Evolutionary conservation across 1,140 invertebrate species (phyloP).

Genomic region (Galleria mellonella): DNA sequence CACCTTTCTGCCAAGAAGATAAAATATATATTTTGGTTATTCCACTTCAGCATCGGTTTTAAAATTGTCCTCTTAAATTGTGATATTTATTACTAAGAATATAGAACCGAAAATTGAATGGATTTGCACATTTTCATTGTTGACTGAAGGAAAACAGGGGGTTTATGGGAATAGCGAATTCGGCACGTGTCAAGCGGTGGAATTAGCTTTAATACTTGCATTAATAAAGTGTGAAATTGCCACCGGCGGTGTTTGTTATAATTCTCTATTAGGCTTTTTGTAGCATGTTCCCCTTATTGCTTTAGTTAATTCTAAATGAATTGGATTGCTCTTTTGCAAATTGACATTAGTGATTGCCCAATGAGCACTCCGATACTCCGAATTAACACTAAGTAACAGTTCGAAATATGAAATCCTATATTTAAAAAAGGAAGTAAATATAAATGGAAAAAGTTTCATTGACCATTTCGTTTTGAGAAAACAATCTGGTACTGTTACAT

Average conservation of each 20-base stretch:
- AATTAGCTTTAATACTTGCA: constrained; percentile 71
- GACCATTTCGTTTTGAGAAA: no score
- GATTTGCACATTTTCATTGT: constrained; percentile 14
- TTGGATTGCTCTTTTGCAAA: constrained; percentile 30
- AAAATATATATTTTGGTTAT: constrained; percentile 12
- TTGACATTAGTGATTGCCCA: neutral
- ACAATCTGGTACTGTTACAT: no score
- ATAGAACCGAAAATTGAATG: constrained; percentile 33
- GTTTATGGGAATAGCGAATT: constrained; percentile 68
- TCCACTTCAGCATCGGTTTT: neutral
- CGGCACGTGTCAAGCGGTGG: constrained; percentile 66
- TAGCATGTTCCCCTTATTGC: constrained; percentile 18
- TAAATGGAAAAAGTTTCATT: no score
- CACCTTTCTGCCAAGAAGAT: constrained; percentile 16
- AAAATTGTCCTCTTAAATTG: neutral
- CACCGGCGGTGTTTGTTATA: constrained; percentile 65
- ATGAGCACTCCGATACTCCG: no score
- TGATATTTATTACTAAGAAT: constrained; percentile 16
- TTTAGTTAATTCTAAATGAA: constrained; percentile 7
- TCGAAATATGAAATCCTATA: no score
- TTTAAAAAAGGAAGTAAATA: no score
- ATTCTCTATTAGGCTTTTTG: constrained; percentile 61
- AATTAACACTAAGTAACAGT: no score
- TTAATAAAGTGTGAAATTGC: constrained; percentile 75
- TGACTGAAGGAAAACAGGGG: constrained; percentile 19